phyloP scores from a whole-genome alignment of 2,888 invertebrate genomes.

The Metallyticus violacea region DNA sequence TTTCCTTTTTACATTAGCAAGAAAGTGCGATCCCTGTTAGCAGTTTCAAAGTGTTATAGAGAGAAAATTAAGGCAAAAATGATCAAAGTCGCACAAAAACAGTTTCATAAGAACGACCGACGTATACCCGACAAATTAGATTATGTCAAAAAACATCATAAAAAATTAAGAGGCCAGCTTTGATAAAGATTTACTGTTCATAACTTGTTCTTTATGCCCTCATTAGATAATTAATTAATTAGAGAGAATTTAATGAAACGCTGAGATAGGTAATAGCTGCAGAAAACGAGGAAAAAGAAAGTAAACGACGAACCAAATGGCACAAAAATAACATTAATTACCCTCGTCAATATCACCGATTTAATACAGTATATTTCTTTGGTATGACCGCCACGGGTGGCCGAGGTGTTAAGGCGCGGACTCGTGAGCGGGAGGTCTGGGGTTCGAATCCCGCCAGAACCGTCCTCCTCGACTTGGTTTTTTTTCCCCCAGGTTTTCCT shows the following conservation, averaged over 20 bases:
- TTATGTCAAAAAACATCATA: neutral
- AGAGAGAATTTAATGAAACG: neutral
- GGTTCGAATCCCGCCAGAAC: no score
- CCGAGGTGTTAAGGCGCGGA: no score
- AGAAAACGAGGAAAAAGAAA: neutral
- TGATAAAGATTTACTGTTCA: neutral
- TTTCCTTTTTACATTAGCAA: no score
- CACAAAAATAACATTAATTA: neutral
- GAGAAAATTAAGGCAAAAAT: neutral
- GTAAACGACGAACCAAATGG: neutral
- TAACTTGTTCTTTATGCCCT: neutral
- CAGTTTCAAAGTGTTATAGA: neutral
- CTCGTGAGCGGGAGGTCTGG: no score
- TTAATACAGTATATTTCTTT: no score
- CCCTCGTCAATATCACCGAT: no score
- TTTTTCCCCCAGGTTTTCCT: no score
- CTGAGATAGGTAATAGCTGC: neutral
- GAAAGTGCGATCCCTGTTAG: no score
- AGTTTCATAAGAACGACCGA: neutral
- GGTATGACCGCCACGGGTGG: no score
- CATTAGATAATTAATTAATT: neutral
- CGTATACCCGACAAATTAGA: neutral
- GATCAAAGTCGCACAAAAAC: neutral
- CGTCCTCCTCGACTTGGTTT: no score
- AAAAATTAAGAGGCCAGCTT: neutral